Percentiles rank a stretch among this genome's conserved stretches.
Evolutionary conservation across 2,113 vertebrate genomes (phyloP).

Genomic region (Fulmarus glacialis): DNA sequence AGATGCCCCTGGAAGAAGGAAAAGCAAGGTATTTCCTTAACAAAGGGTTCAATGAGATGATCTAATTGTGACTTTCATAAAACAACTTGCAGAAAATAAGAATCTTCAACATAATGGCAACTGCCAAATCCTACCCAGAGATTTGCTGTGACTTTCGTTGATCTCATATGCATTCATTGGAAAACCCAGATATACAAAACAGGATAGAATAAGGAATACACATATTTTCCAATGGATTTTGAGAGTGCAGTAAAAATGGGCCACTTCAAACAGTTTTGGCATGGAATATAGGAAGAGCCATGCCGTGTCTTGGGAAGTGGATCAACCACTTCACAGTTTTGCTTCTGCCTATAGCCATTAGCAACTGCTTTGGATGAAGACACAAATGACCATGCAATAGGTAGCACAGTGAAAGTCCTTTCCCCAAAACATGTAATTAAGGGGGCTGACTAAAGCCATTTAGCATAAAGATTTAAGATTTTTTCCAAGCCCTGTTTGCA

Average conservation of each 20-base stretch:
- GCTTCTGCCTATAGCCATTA: background rate
- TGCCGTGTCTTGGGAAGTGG: background rate
- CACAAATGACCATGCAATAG: background rate
- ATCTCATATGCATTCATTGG: background rate
- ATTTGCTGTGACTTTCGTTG: background rate
- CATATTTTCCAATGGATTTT: background rate
- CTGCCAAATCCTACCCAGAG: background rate
- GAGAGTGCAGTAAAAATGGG: background rate
- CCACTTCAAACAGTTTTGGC: background rate
- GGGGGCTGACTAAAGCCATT: background rate
- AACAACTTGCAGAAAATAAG: background rate
- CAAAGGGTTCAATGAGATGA: background rate
- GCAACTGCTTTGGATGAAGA: background rate
- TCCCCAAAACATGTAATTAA: background rate
- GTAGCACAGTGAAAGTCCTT: background rate
- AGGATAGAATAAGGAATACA: background rate
- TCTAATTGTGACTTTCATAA: background rate
- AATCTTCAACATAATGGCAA: background rate
- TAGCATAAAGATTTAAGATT: background rate
- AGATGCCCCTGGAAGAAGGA: background rate
- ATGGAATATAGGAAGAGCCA: background rate
- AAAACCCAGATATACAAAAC: background rate
- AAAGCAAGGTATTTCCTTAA: background rate
- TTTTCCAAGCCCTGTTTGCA: background rate
- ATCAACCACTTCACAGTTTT: background rate